Evolutionary conservation across 2,113 vertebrate species (phyloP).

Genomic region (Scortum barcoo): DNA sequence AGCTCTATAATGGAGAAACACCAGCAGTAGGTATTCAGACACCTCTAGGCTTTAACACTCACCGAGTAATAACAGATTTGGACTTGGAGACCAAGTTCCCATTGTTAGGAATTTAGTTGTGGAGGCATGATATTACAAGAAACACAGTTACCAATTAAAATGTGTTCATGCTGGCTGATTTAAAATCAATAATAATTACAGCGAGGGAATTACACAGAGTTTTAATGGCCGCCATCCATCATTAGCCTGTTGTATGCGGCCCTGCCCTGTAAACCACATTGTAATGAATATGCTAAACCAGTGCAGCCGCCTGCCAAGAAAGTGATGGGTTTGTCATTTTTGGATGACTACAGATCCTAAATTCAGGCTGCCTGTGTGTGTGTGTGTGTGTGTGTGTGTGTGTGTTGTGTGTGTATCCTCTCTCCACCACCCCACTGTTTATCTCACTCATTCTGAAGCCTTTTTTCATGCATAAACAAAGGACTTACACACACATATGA

Average conservation of each 20-base stretch:
- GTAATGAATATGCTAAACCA: constrained; percentile 71
- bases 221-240: constrained; percentile 64
- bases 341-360: constrained; percentile 36
- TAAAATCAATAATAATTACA: constrained; percentile 69
- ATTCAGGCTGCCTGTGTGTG: not conserved
- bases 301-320: constrained; percentile 48
- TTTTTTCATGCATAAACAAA: constrained; percentile 24
- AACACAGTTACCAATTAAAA: constrained; percentile 46
- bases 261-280: constrained; percentile 46
- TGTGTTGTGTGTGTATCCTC: constrained; percentile 4
- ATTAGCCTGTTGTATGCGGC: constrained; percentile 57
- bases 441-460: constrained; percentile 29
- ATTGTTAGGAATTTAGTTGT: not conserved
- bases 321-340: constrained; percentile 56
- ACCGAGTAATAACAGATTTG: not conserved
- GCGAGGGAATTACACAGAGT: constrained; percentile 49
- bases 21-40: not conserved
- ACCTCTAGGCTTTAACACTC: not conserved
- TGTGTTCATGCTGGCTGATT: constrained; percentile 50
- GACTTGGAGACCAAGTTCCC: not conserved
- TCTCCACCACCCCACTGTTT: constrained; percentile 17
- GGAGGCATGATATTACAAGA: constrained; percentile 28
- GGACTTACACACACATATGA: constrained; percentile 1
- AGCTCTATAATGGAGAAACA: not conserved
- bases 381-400: not conserved